phyloP scores from a whole-genome alignment of 2,888 invertebrate species.

The Patella pellucida region DNA sequence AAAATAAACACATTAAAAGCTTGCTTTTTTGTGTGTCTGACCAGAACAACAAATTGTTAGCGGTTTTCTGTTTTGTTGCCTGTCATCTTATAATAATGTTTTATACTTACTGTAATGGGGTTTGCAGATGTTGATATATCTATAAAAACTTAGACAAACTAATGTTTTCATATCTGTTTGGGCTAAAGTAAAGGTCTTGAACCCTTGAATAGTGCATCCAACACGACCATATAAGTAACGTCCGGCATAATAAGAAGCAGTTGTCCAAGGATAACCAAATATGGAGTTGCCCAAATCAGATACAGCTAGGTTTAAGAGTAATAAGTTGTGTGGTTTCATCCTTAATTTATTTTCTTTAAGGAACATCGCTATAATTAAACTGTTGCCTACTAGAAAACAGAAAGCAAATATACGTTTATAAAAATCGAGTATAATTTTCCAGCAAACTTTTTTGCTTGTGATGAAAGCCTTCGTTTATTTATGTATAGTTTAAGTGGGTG shows the following conservation, averaged over 20 bases:
- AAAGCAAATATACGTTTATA: not conserved
- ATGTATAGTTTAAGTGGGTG: no score
- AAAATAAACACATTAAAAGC: no score
- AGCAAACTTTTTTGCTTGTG: no score
- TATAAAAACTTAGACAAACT: conserved; percentile 30
- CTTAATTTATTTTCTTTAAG: conserved; percentile 4
- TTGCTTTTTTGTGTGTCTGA: no score
- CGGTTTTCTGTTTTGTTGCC: no score
- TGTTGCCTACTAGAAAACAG: conserved; percentile 14
- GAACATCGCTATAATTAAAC: conserved; percentile 9
- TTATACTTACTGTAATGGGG: conserved; percentile 33
- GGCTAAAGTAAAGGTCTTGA: conserved; percentile 34
- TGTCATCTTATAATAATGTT: no score
- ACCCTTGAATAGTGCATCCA: conserved; percentile 32
- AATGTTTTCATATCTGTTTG: conserved; percentile 35
- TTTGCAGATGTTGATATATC: conserved; percentile 36
- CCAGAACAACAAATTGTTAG: no score
- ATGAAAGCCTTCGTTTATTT: no score
- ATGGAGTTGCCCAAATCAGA: conserved; percentile 15
- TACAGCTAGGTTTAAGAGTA: conserved; percentile 22
- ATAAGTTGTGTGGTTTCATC: conserved; percentile 14
- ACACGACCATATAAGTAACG: conserved; percentile 16
- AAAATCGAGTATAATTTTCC: no score
- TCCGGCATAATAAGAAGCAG: conserved; percentile 15
- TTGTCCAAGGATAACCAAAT: conserved; percentile 21